A percentile compares a stretch with the other conserved stretches of the same genome.
These are phyloP conservation scores for Eupithecia subfuscata DNA, from an alignment of 2,888 invertebrate genomes.

Conservation along the genomic window DNA sequence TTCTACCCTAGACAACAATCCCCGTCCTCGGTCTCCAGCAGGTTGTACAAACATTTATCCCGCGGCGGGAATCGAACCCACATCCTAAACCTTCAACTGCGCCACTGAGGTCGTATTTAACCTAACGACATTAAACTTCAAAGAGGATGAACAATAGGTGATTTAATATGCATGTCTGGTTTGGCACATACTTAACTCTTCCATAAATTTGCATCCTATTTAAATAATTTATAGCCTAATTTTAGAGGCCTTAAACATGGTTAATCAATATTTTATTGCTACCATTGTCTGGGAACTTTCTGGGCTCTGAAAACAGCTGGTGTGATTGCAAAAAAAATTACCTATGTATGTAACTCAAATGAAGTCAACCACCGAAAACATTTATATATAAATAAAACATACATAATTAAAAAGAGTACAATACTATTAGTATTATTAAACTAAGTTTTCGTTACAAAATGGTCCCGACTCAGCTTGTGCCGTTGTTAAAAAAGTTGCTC, in stretches of 20 bases:
- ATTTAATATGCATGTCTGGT: constrained; percentile 1
- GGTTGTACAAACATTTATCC: neutral
- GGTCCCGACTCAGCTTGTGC: too few species aligned
- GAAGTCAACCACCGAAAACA: too few species aligned
- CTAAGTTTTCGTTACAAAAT: too few species aligned
- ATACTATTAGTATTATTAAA: too few species aligned
- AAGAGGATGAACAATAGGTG: neutral
- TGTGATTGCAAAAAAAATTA: neutral
- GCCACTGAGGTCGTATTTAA: neutral
- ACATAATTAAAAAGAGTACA: too few species aligned
- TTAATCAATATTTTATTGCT: neutral
- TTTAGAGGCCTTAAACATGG: neutral
- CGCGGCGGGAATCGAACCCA: neutral
- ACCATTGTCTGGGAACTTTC: neutral
- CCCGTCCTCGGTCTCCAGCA: too few species aligned
- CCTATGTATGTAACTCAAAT: too few species aligned
- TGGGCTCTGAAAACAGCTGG: neutral
- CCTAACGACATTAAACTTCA: neutral
- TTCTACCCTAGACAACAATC: too few species aligned
- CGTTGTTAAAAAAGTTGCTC: too few species aligned
- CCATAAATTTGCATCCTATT: neutral
- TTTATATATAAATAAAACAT: too few species aligned
- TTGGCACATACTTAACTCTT: neutral
- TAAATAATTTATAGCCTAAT: constrained; percentile 1
- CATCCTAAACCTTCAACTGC: neutral